Conservation (phyloP, 2,797 vertebrate genomes). For the Psittacula derbiana region DNA sequence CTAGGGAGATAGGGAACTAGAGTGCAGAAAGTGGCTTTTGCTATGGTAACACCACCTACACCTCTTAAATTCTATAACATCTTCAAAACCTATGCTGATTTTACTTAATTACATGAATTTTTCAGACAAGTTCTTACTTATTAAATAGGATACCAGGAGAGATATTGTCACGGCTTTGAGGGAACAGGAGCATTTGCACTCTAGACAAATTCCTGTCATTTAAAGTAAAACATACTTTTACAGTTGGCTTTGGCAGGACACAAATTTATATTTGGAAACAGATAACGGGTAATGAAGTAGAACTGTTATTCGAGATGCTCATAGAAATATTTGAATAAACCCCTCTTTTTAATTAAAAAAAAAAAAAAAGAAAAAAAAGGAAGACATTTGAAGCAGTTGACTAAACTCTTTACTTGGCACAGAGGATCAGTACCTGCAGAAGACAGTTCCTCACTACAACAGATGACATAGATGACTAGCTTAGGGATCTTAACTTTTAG, state of each 20-base stretch:
- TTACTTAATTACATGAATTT: background rate
- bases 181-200: background rate
- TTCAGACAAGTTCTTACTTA: background rate
- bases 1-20: background rate
- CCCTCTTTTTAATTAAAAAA: background rate
- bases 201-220: background rate
- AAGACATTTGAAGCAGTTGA: background rate
- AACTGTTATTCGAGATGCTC: background rate
- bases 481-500: background rate
- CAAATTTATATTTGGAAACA: background rate
- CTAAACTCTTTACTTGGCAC: background rate
- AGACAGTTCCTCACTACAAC: background rate
- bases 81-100: background rate
- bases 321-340: background rate
- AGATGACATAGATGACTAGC: background rate
- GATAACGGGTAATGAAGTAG: background rate
- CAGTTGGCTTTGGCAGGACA: background rate
- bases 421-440: fast-evolving
- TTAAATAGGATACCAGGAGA: background rate
- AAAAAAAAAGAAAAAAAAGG: fast-evolving
- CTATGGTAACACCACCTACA: conserved; percentile 19
- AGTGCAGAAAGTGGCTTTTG: background rate
- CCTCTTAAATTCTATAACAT: background rate
- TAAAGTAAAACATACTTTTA: background rate
- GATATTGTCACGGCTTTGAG: background rate